Percentiles rank a stretch among this genome's conserved stretches.
These are phyloP conservation scores for Carassius gibelio DNA, from an alignment of 2,113 vertebrate genomes.

Conservation along the genomic window DNA sequence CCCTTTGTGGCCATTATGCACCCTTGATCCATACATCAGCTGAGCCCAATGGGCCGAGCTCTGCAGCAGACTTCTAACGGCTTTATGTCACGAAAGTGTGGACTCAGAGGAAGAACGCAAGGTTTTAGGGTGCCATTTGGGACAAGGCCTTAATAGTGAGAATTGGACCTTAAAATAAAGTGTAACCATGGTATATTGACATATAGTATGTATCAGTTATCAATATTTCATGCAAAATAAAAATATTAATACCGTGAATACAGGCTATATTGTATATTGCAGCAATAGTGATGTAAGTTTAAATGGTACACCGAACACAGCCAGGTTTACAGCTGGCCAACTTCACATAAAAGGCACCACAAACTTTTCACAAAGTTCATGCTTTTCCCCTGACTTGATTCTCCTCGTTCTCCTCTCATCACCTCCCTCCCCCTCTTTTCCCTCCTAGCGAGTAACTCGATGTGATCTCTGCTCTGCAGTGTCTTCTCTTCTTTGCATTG, in stretches of 20 bases:
- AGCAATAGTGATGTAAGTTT: neutral
- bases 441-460: neutral
- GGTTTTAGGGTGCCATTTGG: too few relatives aligned
- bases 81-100: too few relatives aligned
- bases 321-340: neutral
- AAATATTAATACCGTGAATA: neutral
- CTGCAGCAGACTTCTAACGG: too few relatives aligned
- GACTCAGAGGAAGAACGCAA: too few relatives aligned
- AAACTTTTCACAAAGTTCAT: neutral
- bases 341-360: neutral
- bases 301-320: neutral
- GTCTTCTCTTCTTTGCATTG: conserved; percentile 31
- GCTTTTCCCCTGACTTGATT: neutral
- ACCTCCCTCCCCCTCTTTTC: neutral
- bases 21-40: too few relatives aligned
- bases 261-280: neutral
- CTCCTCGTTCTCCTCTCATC: neutral
- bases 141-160: too few relatives aligned
- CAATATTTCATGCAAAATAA: neutral
- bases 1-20: too few relatives aligned
- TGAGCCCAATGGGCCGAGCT: too few relatives aligned
- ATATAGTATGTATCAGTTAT: neutral
- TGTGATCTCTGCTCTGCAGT: conserved; percentile 13
- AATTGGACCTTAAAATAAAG: too few relatives aligned
- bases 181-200: too few relatives aligned